Percentiles rank a stretch among this genome's conserved stretches.
These are phyloP conservation scores for Microctonus hyperodae DNA, from an alignment of 2,888 invertebrate species.

Conservation along the genomic window DNA sequence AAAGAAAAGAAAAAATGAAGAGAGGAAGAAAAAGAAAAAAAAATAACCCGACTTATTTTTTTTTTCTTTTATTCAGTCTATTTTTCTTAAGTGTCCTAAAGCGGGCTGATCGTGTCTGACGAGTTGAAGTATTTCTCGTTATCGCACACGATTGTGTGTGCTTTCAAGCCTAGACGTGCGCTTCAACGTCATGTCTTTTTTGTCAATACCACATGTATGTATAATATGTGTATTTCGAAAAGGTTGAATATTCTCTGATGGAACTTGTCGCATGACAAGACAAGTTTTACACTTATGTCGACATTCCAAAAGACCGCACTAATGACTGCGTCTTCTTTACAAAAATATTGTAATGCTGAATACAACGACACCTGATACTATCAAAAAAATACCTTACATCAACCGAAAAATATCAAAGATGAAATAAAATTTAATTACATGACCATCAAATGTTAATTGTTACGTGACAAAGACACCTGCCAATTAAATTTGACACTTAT, in stretches of 20 bases:
- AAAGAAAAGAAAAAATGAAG: slow-evolving; percentile 27
- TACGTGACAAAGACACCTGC: slow-evolving; percentile 11
- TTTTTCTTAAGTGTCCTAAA: not conserved
- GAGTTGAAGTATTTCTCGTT: slow-evolving; percentile 2
- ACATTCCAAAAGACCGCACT: slow-evolving; percentile 7
- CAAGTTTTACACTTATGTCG: slow-evolving; percentile 3
- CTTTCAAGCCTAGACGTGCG: slow-evolving; percentile 27
- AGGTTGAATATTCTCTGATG: not conserved
- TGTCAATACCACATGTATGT: not conserved
- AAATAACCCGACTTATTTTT: slow-evolving; percentile 24
- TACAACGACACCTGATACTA: not conserved
- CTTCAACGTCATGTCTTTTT: slow-evolving; percentile 33
- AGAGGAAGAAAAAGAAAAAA: slow-evolving; percentile 31
- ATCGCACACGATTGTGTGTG: not conserved
- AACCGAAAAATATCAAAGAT: not conserved
- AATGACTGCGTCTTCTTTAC: not conserved
- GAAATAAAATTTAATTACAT: not conserved
- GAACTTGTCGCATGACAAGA: not conserved
- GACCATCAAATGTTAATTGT: not conserved
- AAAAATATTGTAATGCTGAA: not conserved
- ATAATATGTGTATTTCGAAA: not conserved
- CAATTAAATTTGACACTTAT: not conserved
- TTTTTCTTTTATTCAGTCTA: not conserved
- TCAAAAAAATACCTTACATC: not conserved
- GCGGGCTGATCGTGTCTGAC: not conserved